Evolutionary conservation across 1,140 invertebrate species (phyloP).

Genomic region (Rhynchophorus ferrugineus): DNA sequence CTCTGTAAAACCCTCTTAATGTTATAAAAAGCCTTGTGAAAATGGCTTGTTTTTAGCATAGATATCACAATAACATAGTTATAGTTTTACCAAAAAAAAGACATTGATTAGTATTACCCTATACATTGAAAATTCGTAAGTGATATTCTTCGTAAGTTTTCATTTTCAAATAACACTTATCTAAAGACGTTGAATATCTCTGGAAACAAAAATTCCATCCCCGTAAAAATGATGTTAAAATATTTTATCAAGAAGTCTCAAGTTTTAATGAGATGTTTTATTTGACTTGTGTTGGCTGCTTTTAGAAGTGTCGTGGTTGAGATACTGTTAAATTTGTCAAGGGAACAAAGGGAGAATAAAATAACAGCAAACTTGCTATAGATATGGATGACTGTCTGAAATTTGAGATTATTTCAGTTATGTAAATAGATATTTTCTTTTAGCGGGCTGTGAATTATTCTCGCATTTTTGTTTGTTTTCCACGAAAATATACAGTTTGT

Average conservation of each 20-base stretch:
- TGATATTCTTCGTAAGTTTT: too few species aligned
- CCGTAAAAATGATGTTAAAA: constrained; percentile 7
- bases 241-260: constrained; percentile 25
- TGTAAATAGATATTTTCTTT: constrained; percentile 13
- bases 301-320: constrained; percentile 21
- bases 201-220: background rate
- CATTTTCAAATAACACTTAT: too few species aligned
- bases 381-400: constrained; percentile 17
- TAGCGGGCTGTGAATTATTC: background rate
- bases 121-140: too few species aligned
- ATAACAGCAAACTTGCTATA: constrained; percentile 16
- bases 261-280: constrained; percentile 28
- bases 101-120: too few species aligned
- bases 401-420: constrained; percentile 13
- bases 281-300: constrained; percentile 24
- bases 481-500: background rate
- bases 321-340: constrained; percentile 24
- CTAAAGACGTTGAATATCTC: too few species aligned
- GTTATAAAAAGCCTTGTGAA: too few species aligned
- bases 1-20: too few species aligned
- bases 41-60: too few species aligned
- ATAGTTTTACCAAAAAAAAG: too few species aligned
- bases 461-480: constrained; percentile 1
- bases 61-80: too few species aligned
- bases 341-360: constrained; percentile 21